phyloP scores from a whole-genome alignment of 2,888 invertebrate genomes.

The Onchidella celtica region DNA sequence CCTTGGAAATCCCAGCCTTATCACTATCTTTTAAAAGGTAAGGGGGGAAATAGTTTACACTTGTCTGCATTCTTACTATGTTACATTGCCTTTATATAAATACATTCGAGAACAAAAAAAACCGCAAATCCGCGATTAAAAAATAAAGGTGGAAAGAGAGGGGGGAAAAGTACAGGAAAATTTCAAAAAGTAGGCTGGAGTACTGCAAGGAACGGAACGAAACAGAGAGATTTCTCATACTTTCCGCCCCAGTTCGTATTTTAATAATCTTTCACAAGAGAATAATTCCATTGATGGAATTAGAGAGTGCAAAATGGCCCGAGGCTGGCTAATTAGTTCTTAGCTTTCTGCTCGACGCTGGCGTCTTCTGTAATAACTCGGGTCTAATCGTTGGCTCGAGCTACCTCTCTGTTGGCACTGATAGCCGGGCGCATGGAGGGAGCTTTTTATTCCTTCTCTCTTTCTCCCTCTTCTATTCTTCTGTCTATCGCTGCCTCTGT shows the following conservation, averaged over 20 bases:
- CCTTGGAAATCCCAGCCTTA: no score
- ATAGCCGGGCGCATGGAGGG: background rate
- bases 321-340: constrained; percentile 33
- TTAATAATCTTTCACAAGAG: constrained; percentile 28
- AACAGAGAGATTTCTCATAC: background rate
- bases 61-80: no score
- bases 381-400: background rate
- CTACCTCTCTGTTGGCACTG: constrained; percentile 15
- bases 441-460: background rate
- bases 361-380: background rate
- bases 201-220: background rate
- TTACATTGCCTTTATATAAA: no score
- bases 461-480: background rate
- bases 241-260: background rate
- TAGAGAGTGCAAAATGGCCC: constrained; percentile 22
- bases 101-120: no score
- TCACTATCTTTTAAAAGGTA: no score
- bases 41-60: no score
- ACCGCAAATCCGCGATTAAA: no score
- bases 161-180: background rate
- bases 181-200: background rate
- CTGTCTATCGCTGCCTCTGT: background rate
- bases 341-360: background rate
- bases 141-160: no score
- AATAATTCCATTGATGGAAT: constrained; percentile 32